Conservation (phyloP, 1,140 invertebrate species). For the Anagrus nilaparvatae region DNA sequence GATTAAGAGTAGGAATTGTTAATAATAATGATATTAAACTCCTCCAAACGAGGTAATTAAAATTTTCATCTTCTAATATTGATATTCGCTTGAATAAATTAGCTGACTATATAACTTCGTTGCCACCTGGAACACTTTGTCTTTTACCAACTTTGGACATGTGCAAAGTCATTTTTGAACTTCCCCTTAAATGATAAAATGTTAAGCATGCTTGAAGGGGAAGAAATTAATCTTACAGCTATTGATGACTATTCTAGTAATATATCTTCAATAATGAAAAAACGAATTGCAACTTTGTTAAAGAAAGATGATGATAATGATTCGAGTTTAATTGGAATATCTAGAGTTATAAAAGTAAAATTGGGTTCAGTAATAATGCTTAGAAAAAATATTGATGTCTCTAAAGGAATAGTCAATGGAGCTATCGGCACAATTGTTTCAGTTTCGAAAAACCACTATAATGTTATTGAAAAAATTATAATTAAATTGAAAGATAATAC, state of each 20-base stretch:
- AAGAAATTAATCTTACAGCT: not conserved
- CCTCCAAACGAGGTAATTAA: conserved; percentile 13
- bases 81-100: conserved; percentile 10
- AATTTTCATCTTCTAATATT: conserved; percentile 7
- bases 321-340: too few species aligned
- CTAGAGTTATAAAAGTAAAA: conserved; percentile 12
- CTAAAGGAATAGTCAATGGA: conserved; percentile 4
- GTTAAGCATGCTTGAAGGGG: too few species aligned
- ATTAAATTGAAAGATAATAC: not conserved
- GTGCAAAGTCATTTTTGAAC: too few species aligned
- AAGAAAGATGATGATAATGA: too few species aligned
- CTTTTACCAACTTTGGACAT: too few species aligned
- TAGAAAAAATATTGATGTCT: conserved; percentile 9
- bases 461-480: not conserved
- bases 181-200: too few species aligned
- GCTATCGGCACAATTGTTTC: conserved; percentile 4
- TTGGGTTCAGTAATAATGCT: conserved; percentile 15
- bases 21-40: conserved; percentile 8
- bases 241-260: too few species aligned
- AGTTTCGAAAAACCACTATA: not conserved
- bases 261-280: too few species aligned
- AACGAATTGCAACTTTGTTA: too few species aligned
- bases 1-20: conserved; percentile 11
- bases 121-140: conserved; percentile 12
- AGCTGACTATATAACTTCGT: conserved; percentile 13